These are phyloP conservation scores for Augochlorella aurata DNA, from an alignment of 2,888 invertebrate genomes.

Conservation along the genomic window DNA sequence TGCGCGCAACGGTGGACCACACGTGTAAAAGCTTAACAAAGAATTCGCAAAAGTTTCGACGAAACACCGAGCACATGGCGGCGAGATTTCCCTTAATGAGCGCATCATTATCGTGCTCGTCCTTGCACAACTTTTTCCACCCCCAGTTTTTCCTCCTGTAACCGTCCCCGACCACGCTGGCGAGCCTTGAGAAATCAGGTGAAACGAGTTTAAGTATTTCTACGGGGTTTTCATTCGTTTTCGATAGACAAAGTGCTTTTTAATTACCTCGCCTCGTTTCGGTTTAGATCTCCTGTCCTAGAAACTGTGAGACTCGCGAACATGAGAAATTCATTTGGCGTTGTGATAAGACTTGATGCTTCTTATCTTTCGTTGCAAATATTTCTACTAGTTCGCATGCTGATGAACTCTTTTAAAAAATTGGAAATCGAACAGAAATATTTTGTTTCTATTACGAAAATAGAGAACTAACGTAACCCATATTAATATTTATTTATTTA, in stretches of 20 bases:
- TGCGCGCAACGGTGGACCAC: background rate
- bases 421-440: background rate
- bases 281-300: background rate
- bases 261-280: background rate
- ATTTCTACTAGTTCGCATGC: background rate
- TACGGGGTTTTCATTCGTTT: background rate
- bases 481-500: too few species aligned
- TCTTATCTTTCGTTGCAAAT: background rate
- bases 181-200: background rate
- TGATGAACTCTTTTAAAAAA: background rate
- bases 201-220: background rate
- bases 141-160: background rate
- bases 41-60: background rate
- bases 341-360: background rate
- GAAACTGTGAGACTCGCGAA: background rate
- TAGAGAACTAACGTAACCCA: too few species aligned
- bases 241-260: background rate
- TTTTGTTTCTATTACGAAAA: background rate
- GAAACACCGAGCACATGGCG: background rate
- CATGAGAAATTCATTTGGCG: background rate
- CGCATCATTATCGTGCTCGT: slow-evolving; percentile 56
- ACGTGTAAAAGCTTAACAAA: background rate
- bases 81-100: slow-evolving; percentile 43
- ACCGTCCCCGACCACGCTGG: background rate
- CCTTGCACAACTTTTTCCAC: slow-evolving; percentile 33